These are phyloP conservation scores for Eurois occulta DNA, from an alignment of 2,888 invertebrate species.

Conservation along the genomic window DNA sequence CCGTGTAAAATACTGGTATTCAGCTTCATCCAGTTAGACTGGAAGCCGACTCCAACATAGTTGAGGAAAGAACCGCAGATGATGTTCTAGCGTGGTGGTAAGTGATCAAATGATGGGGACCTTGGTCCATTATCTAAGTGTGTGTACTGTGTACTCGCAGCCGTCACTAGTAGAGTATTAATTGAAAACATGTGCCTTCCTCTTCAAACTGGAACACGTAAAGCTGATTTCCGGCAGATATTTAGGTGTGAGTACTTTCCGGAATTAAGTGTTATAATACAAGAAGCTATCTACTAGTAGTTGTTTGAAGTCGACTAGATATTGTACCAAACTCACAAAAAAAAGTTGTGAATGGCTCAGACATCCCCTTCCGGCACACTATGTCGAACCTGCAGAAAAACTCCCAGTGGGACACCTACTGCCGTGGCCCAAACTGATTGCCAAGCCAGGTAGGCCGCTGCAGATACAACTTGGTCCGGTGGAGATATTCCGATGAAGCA, in stretches of 20 bases:
- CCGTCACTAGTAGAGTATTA: not conserved
- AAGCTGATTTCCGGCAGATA: slow-evolving; percentile 19
- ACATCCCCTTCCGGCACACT: not conserved
- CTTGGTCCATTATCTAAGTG: not conserved
- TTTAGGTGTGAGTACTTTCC: not conserved
- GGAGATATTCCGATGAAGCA: too few relatives aligned
- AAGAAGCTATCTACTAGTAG: not conserved
- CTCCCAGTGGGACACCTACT: not conserved
- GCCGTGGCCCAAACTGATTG: too few relatives aligned
- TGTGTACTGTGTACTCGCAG: not conserved
- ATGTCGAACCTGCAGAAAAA: not conserved
- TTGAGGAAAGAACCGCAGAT: not conserved
- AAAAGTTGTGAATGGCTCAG: not conserved
- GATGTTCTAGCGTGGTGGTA: not conserved
- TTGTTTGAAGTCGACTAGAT: not conserved
- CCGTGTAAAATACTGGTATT: not conserved
- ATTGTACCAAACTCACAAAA: not conserved
- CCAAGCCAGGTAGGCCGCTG: too few relatives aligned
- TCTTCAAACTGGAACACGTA: slow-evolving; percentile 15
- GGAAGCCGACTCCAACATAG: not conserved
- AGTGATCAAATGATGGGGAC: not conserved
- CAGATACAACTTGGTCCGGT: too few relatives aligned
- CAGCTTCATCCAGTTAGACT: not conserved
- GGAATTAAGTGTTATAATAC: too few relatives aligned
- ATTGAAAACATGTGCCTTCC: slow-evolving; percentile 31